Base-by-base conservation (phyloP, 2,888 invertebrate genomes). In the Melieria picta region DNA sequence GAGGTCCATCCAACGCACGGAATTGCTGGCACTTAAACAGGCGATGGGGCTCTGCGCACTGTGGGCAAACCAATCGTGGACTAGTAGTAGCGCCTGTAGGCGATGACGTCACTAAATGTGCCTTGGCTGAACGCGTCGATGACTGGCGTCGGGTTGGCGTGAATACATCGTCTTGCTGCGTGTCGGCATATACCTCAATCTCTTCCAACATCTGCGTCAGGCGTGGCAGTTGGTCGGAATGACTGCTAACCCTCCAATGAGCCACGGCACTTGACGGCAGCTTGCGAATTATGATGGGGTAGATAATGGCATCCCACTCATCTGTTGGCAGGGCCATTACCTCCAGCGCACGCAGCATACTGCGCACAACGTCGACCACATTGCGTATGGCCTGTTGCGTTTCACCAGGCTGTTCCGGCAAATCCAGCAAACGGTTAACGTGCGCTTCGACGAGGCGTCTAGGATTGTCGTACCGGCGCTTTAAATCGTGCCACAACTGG, bases 401-500 rank as follows among this genome's bases (percentile, higher is more conserved):
- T 55, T 5, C 5, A 55, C n/a, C 55, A 13, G 55, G 7, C 5
- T 7, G 10, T 13, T 55, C 7, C 5, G 55, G 55, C 10, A 55
- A 55, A 13, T 55, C 55, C 10, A 55, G 10, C 16, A 13, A 47
- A 11, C 50, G 64, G 11, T 64, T 52, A 4, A 50, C 64, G 11
- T 52, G 64, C 10, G 52, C 42, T n/a, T 64, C 64, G 50, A 52
- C 52, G 16, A 64, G 10, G 4, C 61, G 52, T n/a, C 64, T 16
- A 7, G 48, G 64, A 52, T 64, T 64, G 16, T 52, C 50, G 48
- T 64, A 50, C 6, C 45, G 61, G 9, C 61, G 61, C 45, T 63
- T 63, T 10, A 61, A 46, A 7, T 61, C 61, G n/a, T 45, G n/a
- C 61, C 46, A 61, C 5, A 61, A 45, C 43, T 63, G 16, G 4